These are phyloP conservation scores for Cheilosia grossa DNA, from an alignment of 2,888 invertebrate species.

Conservation along the genomic window DNA sequence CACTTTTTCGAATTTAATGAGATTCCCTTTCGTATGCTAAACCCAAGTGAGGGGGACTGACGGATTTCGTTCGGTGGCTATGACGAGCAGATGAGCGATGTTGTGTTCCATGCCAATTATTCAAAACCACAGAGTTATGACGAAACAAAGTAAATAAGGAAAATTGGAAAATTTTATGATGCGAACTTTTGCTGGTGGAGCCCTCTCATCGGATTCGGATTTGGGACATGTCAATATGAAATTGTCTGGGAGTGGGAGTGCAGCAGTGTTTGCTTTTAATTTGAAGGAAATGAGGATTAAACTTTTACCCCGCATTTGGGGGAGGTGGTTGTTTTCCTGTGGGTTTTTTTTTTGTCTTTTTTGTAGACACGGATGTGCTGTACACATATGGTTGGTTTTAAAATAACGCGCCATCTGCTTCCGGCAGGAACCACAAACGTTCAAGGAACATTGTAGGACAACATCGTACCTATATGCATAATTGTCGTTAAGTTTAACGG, in stretches of 20 bases:
- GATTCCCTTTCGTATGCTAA: slow-evolving; percentile 40
- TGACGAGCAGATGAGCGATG: slow-evolving; percentile 60
- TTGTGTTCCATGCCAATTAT: slow-evolving; percentile 65
- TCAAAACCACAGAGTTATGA: slow-evolving; percentile 72
- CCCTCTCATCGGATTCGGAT: slow-evolving; percentile 57
- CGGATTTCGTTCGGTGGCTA: slow-evolving; percentile 34
- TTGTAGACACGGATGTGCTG: slow-evolving; percentile 12
- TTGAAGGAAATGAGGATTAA: slow-evolving; percentile 47
- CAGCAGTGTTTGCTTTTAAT: slow-evolving; percentile 65
- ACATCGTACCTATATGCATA: slow-evolving; percentile 13
- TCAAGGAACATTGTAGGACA: slow-evolving; percentile 12
- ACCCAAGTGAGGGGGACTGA: slow-evolving; percentile 30
- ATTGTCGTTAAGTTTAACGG: slow-evolving; percentile 60
- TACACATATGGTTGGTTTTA: slow-evolving; percentile 25
- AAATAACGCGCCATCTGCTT: slow-evolving; percentile 30
- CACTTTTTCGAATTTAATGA: slow-evolving; percentile 54
- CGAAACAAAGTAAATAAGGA: slow-evolving; percentile 63
- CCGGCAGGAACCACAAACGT: slow-evolving; percentile 7
- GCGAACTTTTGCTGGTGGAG: slow-evolving; percentile 10
- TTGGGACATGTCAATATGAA: slow-evolving; percentile 64
- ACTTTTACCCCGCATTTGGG: neutral
- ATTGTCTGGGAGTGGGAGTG: slow-evolving; percentile 22
- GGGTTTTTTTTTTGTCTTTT: neutral
- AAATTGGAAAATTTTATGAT: slow-evolving; percentile 68
- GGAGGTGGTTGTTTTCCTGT: neutral